Conservation (phyloP, 1,140 invertebrate genomes). For the Leptonema lineaticorne region DNA sequence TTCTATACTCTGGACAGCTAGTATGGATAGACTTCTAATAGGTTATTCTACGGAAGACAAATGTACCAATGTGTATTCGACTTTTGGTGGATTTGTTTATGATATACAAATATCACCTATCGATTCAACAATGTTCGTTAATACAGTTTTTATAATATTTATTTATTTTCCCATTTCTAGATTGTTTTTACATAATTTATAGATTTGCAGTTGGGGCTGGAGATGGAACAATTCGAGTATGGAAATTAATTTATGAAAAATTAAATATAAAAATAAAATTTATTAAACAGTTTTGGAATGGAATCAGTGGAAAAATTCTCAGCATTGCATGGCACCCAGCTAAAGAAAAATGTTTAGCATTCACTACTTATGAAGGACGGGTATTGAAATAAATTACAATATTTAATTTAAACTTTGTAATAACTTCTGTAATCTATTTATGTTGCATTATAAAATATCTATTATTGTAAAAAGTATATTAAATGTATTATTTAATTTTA, state of each 20-base stretch:
- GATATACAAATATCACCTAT: constrained; percentile 66
- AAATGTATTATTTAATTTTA: no score
- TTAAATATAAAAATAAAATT: constrained; percentile 23
- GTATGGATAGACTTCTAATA: constrained; percentile 65
- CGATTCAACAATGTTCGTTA: constrained; percentile 57
- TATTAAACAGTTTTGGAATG: constrained; percentile 60
- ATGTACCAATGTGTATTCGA: constrained; percentile 55
- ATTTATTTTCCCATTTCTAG: not conserved
- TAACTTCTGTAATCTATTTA: no score
- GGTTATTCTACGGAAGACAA: constrained; percentile 53
- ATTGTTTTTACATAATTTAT: constrained; percentile 33
- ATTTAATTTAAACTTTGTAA: no score
- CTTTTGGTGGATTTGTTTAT: constrained; percentile 68
- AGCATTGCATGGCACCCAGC: constrained; percentile 75
- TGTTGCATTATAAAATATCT: no score
- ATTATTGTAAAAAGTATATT: no score
- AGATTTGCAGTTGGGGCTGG: constrained; percentile 70
- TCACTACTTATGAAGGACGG: constrained; percentile 73
- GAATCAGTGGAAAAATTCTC: constrained; percentile 72
- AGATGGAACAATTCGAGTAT: constrained; percentile 70
- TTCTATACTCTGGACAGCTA: constrained; percentile 59
- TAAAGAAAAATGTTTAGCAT: constrained; percentile 72
- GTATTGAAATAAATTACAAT: constrained; percentile 48
- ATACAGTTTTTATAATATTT: not conserved
- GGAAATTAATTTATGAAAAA: constrained; percentile 59